phyloP scores from a whole-genome alignment of 2,888 invertebrate genomes.

The Zygaena filipendulae region DNA sequence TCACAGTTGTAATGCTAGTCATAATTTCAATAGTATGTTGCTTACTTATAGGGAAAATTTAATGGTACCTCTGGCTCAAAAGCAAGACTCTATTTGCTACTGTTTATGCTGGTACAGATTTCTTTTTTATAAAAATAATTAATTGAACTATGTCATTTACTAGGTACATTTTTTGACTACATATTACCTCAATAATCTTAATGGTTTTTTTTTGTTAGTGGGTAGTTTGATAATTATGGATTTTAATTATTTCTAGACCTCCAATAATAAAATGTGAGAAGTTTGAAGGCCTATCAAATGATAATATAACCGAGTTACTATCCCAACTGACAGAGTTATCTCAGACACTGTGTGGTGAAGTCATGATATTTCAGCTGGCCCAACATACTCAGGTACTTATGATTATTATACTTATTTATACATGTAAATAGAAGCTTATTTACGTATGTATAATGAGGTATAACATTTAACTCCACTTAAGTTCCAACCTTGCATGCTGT shows the following conservation, averaged over 20 bases:
- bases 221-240: neutral
- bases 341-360: constrained; percentile 74
- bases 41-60: no score
- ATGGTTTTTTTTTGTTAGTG: neutral
- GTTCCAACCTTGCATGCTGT: no score
- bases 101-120: no score
- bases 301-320: constrained; percentile 71
- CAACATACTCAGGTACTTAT: constrained; percentile 78
- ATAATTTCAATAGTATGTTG: no score
- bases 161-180: neutral
- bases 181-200: neutral
- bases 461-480: no score
- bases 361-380: constrained; percentile 87
- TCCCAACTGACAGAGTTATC: constrained; percentile 71
- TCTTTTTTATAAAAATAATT: neutral
- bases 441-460: no score
- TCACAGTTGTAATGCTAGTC: no score
- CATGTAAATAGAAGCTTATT: neutral
- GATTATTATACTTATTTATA: neutral
- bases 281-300: constrained; percentile 81
- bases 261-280: constrained; percentile 79
- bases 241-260: constrained; percentile 49
- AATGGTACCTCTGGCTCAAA: no score
- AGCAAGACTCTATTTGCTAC: no score
- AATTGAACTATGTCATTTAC: neutral